phyloP scores from a whole-genome alignment of 2,797 vertebrate species.

The Chaenodraco wilsoni region DNA sequence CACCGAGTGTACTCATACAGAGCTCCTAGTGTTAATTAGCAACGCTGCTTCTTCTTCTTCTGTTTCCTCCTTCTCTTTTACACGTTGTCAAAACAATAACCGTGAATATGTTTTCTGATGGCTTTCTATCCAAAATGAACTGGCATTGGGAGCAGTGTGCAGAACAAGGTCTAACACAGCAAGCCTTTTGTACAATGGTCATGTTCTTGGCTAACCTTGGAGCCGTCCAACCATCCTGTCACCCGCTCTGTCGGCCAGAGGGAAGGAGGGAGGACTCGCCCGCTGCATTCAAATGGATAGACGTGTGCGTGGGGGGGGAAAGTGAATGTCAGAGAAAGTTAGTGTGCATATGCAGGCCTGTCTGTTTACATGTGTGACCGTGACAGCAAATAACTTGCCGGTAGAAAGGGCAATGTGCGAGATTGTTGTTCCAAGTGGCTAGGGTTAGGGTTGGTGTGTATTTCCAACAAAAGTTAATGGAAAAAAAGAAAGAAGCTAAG shows the following conservation, averaged over 20 bases:
- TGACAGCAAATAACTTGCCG: not conserved
- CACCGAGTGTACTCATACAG: conserved; percentile 2
- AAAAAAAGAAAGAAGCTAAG: not conserved
- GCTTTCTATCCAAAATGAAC: not conserved
- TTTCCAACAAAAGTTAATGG: not conserved
- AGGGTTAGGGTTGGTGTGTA: not conserved
- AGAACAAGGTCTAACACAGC: conserved; percentile 47
- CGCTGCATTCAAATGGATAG: conserved; percentile 62
- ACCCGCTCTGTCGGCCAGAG: conserved; percentile 64
- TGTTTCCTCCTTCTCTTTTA: not conserved
- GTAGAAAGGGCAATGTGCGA: conserved; percentile 1
- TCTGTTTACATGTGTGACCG: conserved; percentile 10
- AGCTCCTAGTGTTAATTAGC: conserved; percentile 55
- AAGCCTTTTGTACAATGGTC: conserved; percentile 48
- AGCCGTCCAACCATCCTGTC: conserved; percentile 59
- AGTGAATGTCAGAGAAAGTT: conserved; percentile 41
- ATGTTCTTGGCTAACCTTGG: conserved; percentile 63
- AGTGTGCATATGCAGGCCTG: conserved; percentile 5
- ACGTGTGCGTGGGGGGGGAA: not conserved
- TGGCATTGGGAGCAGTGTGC: conserved; percentile 20
- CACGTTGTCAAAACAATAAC: conserved; percentile 3
- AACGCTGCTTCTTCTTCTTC: conserved; percentile 14
- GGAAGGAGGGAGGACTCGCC: conserved; percentile 48
- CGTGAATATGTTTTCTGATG: not conserved
- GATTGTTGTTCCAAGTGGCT: not conserved